A percentile compares a stretch with the other conserved stretches of the same genome.
Conservation (phyloP, 2,888 invertebrate genomes). For the Zootermopsis nevadensis region DNA sequence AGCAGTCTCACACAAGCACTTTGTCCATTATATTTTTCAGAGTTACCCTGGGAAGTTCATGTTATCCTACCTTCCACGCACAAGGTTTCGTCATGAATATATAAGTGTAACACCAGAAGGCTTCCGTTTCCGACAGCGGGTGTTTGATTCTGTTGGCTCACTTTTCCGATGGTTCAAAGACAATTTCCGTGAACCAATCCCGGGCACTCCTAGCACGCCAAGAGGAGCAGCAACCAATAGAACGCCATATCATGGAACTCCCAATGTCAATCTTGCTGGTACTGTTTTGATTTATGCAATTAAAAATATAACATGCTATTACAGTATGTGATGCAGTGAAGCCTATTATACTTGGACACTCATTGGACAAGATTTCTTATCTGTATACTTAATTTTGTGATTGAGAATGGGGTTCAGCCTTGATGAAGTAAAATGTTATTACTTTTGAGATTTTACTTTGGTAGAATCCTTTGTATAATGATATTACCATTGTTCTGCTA, state of each 20-base stretch:
- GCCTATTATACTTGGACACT: too few relatives aligned
- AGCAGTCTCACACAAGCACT: too few relatives aligned
- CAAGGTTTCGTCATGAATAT: conserved; percentile 89
- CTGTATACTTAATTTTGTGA: too few relatives aligned
- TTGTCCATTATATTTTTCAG: conserved; percentile 57
- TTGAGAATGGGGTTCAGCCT: too few relatives aligned
- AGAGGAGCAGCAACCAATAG: conserved; percentile 68
- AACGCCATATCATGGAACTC: conserved; percentile 68
- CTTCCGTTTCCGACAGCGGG: conserved; percentile 87
- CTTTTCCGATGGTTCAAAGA: conserved; percentile 98
- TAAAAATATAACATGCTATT: too few relatives aligned
- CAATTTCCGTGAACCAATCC: conserved; percentile 93
- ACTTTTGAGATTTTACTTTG: too few relatives aligned
- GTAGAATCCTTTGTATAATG: too few relatives aligned
- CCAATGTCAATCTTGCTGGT: conserved; percentile 61
- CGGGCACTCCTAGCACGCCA: conserved; percentile 80
- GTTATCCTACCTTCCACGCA: conserved; percentile 91
- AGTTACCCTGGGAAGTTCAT: conserved; percentile 93
- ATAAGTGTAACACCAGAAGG: conserved; percentile 93
- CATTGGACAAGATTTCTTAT: too few relatives aligned
- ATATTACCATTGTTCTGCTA: too few relatives aligned
- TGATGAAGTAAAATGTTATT: too few relatives aligned
- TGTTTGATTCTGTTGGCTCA: conserved; percentile 83
- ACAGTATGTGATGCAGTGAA: too few relatives aligned
- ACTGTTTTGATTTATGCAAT: background rate